Evolutionary conservation across 2,113 vertebrate species (phyloP).

Genomic region (Scalopus aquaticus): DNA sequence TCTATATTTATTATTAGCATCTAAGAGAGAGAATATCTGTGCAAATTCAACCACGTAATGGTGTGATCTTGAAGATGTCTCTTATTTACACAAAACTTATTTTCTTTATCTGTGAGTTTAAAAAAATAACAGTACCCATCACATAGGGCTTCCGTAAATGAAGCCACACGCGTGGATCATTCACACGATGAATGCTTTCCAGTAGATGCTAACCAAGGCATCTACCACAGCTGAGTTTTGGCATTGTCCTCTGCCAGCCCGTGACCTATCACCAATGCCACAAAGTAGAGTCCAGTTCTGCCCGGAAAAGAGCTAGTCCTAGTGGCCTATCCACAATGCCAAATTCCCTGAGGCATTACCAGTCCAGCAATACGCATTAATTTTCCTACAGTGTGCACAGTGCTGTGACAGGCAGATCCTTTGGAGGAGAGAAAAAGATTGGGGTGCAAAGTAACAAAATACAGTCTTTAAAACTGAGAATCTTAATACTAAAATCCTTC

Average conservation of each 20-base stretch:
- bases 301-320: background rate
- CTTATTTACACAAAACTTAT: background rate
- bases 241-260: accelerated
- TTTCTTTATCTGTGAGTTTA: background rate
- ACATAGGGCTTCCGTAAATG: background rate
- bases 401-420: background rate
- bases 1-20: background rate
- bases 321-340: background rate
- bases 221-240: too few relatives aligned
- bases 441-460: background rate
- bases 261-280: background rate
- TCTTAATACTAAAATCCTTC: background rate
- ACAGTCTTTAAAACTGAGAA: background rate
- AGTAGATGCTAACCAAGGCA: background rate
- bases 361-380: background rate
- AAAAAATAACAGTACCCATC: background rate
- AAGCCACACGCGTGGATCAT: accelerated
- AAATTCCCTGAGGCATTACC: background rate
- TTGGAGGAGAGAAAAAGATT: background rate
- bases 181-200: background rate
- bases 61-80: background rate
- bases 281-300: background rate
- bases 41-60: background rate
- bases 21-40: background rate
- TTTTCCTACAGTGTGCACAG: background rate